A percentile compares a stretch with the other conserved stretches of the same genome.
These are phyloP conservation scores for Thamnophis elegans DNA, from an alignment of 2,797 vertebrate genomes.

Conservation along the genomic window DNA sequence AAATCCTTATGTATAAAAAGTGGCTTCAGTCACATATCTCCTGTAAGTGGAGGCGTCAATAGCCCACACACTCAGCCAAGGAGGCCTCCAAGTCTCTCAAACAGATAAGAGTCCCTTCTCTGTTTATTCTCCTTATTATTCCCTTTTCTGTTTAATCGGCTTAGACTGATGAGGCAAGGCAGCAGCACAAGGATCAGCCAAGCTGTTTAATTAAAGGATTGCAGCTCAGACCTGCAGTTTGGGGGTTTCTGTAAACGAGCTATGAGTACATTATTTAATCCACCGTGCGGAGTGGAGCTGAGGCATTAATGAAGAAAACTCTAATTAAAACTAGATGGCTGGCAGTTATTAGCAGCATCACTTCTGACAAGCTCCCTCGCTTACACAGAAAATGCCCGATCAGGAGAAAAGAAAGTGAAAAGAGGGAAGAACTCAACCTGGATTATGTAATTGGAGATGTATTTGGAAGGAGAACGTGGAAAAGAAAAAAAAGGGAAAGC, in stretches of 20 bases:
- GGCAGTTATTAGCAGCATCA: constrained; percentile 67
- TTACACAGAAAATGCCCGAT: constrained; percentile 42
- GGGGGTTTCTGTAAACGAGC: constrained; percentile 67
- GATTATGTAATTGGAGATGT: constrained; percentile 40
- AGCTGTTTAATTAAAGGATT: constrained; percentile 69
- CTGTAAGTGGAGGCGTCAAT: constrained; percentile 22
- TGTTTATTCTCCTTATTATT: constrained; percentile 61
- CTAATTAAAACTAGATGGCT: constrained; percentile 71
- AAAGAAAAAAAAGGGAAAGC: too few relatives aligned
- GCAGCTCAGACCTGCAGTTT: constrained; percentile 59
- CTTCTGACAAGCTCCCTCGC: constrained; percentile 65
- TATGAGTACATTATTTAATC: constrained; percentile 67
- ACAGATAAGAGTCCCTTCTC: constrained; percentile 57
- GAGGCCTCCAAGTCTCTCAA: constrained; percentile 50
- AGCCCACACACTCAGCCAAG: not conserved
- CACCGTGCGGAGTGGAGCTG: constrained; percentile 55
- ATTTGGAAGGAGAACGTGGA: not conserved
- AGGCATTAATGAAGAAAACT: constrained; percentile 69
- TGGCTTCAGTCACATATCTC: constrained; percentile 7
- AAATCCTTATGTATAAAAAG: constrained; percentile 13
- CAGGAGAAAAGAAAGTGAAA: constrained; percentile 28
- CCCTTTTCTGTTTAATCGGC: constrained; percentile 63
- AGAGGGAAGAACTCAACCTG: constrained; percentile 7
- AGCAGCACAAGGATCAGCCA: constrained; percentile 46
- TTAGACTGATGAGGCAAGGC: constrained; percentile 62